Base-by-base conservation (phyloP, 2,888 invertebrate species). In the Busseola fusca region DNA sequence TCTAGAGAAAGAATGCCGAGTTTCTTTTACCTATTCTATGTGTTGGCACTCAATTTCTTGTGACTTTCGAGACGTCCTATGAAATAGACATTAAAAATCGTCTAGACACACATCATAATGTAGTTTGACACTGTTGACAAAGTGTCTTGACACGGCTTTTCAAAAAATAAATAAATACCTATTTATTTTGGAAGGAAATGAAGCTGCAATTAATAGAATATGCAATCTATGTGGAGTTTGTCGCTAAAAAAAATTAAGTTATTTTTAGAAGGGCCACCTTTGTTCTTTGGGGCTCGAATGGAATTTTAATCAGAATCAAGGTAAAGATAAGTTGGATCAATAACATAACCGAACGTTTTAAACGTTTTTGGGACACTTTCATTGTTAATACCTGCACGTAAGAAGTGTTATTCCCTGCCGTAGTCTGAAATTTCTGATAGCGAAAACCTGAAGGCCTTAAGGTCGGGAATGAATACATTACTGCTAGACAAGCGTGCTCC, bases 61-160 rank as follows among this genome's bases (percentile, higher is more conserved):
- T 48, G n/a, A n/a, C 14, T 42, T 54, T 65, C 27, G 6, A 73
- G 45, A 12, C n/a, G 27, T 16, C 1, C 27, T 52, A 52, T 25
- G 30, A 69, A 69, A 78, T 21, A 52, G 3, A 78, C 52, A 72
- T 65, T 27, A 73, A 78, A 64, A 60, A 9, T 18, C 3, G 59
- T 64, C 72, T 75, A 75, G 72, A 64, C 78, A 54, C 14, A 54
- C 64, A 42, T 64, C 48, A 37, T 72, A 64, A 48, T 59, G 48
- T 52, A 30, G 50, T 62, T 52, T 75, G 21, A 14, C 37, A 50
- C 50, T 59, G 12, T 78, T 54, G 48, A 60, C 72, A 45, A 73
- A 59, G 18, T 27, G 30, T 34, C 64, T 52, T 25, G 4, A 37
- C 16, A 50, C n/a, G 34, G 0, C 25, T 50, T 37, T 57, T n/a